phyloP scores from a whole-genome alignment of 2,888 invertebrate species.

The Aphodius granarius region DNA sequence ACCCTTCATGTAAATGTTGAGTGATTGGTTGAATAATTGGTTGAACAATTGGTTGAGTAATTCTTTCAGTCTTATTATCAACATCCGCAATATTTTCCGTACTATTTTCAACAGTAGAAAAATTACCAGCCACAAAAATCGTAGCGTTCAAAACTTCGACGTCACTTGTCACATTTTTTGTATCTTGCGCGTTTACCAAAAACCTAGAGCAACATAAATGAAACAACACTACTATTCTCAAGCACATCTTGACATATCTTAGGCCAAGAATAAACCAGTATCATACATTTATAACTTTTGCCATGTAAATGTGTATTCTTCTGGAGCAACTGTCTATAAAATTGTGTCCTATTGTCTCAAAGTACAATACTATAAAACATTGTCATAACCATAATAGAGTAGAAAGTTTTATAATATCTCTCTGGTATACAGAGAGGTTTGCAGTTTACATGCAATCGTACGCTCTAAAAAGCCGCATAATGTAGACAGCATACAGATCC shows the following conservation, averaged over 20 bases:
- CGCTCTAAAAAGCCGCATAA: too few species aligned
- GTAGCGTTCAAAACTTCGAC: constrained; percentile 12
- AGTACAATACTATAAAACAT: constrained; percentile 16
- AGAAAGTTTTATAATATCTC: constrained; percentile 21
- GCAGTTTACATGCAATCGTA: background rate
- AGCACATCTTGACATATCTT: background rate
- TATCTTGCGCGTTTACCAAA: constrained; percentile 4
- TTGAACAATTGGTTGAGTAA: constrained; percentile 12
- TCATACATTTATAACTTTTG: constrained; percentile 22
- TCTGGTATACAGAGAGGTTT: too few species aligned
- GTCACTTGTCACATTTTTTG: constrained; percentile 3
- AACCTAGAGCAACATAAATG: background rate
- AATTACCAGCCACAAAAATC: background rate
- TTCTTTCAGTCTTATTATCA: constrained; percentile 15
- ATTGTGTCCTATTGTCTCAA: constrained; percentile 16
- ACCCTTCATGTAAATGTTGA: background rate
- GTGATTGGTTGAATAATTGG: constrained; percentile 13
- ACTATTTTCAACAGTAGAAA: constrained; percentile 5
- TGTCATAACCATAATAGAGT: background rate
- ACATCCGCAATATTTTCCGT: background rate
- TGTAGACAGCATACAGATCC: too few species aligned
- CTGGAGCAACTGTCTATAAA: constrained; percentile 20
- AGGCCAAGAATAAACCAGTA: background rate
- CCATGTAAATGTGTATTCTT: constrained; percentile 18
- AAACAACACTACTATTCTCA: background rate